phyloP scores from a whole-genome alignment of 1,140 invertebrate species.

The Eufriesea mexicana region DNA sequence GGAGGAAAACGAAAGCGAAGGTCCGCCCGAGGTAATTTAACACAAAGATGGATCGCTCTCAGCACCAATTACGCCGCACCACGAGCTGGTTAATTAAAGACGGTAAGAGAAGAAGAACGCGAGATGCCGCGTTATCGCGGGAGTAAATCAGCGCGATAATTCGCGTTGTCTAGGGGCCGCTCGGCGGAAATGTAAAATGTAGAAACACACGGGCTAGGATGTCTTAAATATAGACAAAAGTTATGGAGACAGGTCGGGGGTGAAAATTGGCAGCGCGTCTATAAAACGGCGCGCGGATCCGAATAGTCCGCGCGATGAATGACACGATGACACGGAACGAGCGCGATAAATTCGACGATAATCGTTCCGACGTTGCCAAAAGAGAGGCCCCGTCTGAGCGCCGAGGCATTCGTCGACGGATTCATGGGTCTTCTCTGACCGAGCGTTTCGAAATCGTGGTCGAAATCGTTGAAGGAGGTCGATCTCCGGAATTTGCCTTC shows the following conservation, averaged over 20 bases:
- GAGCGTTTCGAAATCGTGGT: slow-evolving; percentile 25
- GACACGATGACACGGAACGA: slow-evolving; percentile 56
- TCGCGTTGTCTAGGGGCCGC: not conserved
- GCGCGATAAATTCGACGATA: slow-evolving; percentile 52
- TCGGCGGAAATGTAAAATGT: slow-evolving; percentile 8
- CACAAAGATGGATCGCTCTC: not conserved
- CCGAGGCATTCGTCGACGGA: slow-evolving; percentile 21
- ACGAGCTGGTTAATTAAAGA: not conserved
- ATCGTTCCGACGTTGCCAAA: slow-evolving; percentile 59
- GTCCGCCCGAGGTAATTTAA: not conserved
- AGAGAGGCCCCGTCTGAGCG: slow-evolving; percentile 16
- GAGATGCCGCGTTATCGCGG: not conserved
- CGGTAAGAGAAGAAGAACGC: not conserved
- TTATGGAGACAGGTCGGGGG: slow-evolving; percentile 20
- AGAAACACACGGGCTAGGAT: not conserved
- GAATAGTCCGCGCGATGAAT: slow-evolving; percentile 48
- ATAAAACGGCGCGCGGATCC: slow-evolving; percentile 30
- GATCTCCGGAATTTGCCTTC: slow-evolving; percentile 9
- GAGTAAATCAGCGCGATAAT: not conserved
- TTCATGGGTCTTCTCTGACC: slow-evolving; percentile 33
- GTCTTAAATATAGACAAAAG: slow-evolving; percentile 35
- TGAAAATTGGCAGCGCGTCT: slow-evolving; percentile 45
- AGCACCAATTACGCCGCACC: not conserved
- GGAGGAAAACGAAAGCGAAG: not conserved
- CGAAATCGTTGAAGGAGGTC: slow-evolving; percentile 21